Percentiles rank a stretch among this genome's conserved stretches.
phyloP scores from a whole-genome alignment of 2,797 vertebrate genomes.

The Alectoris magna region DNA sequence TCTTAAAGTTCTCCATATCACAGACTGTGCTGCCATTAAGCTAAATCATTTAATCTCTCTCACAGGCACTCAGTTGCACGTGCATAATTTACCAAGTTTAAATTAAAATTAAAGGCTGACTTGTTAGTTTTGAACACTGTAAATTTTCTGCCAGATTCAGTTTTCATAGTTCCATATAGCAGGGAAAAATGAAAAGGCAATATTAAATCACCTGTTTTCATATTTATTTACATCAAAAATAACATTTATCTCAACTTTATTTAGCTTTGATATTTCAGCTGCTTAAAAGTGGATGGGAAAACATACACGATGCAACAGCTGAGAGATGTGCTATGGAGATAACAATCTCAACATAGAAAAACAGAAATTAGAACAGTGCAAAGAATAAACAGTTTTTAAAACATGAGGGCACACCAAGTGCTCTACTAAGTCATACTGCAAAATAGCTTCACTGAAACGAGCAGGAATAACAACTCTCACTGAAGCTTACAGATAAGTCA shows the following conservation, averaged over 20 bases:
- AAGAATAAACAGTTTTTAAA: neutral
- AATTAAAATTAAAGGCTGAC: conserved; percentile 9
- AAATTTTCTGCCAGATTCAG: neutral
- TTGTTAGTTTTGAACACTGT: neutral
- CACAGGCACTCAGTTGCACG: neutral
- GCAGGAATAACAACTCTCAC: neutral
- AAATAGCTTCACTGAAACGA: neutral
- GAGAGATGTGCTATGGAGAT: neutral
- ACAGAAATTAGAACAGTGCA: neutral
- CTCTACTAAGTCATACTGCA: neutral
- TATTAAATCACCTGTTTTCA: conserved; percentile 29
- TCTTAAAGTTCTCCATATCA: conserved; percentile 7
- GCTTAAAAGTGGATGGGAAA: neutral
- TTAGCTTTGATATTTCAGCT: neutral
- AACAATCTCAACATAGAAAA: neutral
- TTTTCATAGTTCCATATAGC: neutral
- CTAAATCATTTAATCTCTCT: neutral
- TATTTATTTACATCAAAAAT: neutral
- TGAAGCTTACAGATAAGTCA: neutral
- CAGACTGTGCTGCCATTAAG: neutral
- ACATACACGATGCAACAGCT: neutral
- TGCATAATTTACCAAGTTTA: neutral
- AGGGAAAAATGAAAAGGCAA: conserved; percentile 8
- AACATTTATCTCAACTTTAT: conserved; percentile 16
- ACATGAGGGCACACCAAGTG: neutral